Evolutionary conservation across 2,113 vertebrate species (phyloP).

Genomic region (Micromys minutus): DNA sequence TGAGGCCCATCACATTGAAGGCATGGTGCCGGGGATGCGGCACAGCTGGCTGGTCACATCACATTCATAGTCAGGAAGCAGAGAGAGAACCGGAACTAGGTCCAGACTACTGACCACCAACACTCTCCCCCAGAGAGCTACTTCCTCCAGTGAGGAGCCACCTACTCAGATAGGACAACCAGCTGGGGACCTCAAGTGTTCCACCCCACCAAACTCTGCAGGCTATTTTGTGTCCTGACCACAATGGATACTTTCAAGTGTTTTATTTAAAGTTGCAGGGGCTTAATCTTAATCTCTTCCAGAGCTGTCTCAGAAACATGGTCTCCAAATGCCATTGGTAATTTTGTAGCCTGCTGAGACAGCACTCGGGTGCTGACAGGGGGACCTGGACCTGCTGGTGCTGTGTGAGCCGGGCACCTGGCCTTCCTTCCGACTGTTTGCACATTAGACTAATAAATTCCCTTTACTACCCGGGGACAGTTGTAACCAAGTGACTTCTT

Average conservation of each 20-base stretch:
- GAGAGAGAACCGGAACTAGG: background rate
- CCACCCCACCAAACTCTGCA: background rate
- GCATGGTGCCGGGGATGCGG: background rate
- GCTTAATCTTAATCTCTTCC: background rate
- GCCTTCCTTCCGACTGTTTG: background rate
- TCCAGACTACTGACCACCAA: background rate
- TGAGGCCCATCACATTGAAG: background rate
- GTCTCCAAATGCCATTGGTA: background rate
- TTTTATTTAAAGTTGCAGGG: background rate
- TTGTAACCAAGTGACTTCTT: conserved; percentile 14
- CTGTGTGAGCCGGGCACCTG: background rate
- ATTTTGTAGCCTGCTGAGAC: background rate
- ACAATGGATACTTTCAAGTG: background rate
- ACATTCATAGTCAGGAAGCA: background rate
- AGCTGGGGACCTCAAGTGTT: background rate
- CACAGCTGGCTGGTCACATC: no score
- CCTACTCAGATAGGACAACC: background rate
- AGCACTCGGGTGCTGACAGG: background rate
- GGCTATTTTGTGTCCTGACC: background rate
- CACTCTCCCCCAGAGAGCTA: no score
- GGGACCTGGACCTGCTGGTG: fast-evolving
- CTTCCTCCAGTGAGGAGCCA: background rate
- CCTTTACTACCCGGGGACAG: background rate
- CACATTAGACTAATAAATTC: background rate
- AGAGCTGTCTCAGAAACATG: background rate